Base-by-base conservation (phyloP, 2,113 vertebrate species). In the Pluvialis apricaria region DNA sequence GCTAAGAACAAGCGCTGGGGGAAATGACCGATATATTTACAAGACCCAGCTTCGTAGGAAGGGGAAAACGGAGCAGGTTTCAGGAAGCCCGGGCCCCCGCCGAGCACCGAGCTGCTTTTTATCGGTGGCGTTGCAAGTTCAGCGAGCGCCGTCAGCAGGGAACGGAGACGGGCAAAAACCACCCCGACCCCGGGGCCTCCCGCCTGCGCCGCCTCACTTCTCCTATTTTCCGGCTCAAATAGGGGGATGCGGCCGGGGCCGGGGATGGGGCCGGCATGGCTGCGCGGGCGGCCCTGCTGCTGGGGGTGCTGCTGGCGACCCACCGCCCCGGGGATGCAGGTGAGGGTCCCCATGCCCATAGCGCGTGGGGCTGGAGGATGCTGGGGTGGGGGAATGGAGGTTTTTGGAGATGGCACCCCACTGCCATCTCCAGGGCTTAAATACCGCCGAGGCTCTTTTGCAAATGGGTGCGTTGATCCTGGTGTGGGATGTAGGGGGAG, bases 191-290 rank as follows among this genome's bases (percentile, higher is more conserved):
- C 8, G 10, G 83, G 57, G 77, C 90, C 88, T 52, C 84, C 84
- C 72, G 3, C 78, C 71, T 2, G 68, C 21, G 8, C 75, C 0
- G 0, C 86, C 44, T 15, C 38, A 96, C 96, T 97, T 97, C 96
- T 95, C 77, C 91, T 71, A 87, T 92, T 92, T 31, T 26, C 69
- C 4, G 0, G 55, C 89, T 95, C 91, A 97, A 96, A 97, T 96
- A 97, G 77, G 21, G 78, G 86, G 77, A 51, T 88, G 94, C 69
- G 15, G 86, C 32, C 0, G 6, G 76, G 13, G 32, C 49, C 0
- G 1, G 55, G 60, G 61, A 5, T 3, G 79, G n/a, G 88, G 52
- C 65, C 5, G 11, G 83, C 69, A 97, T 97, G 96, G 94, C 95
- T 78, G 26, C 1, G 2, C 0, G 57, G 69, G 72, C 4, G 0